phyloP scores from a whole-genome alignment of 2,797 vertebrate species.

The Typhlichthys subterraneus region DNA sequence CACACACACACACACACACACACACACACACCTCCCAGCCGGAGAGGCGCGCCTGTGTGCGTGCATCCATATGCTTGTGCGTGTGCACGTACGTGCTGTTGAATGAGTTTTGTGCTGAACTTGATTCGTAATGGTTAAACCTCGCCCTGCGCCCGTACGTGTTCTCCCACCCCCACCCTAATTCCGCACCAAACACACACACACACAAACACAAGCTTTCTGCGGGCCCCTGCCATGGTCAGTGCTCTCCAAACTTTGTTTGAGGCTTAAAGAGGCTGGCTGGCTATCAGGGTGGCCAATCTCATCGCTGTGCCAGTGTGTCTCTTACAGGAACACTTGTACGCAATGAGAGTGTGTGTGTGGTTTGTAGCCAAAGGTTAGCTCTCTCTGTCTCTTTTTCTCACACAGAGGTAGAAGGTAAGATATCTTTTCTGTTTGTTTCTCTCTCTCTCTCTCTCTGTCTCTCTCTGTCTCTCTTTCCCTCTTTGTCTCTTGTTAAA shows the following conservation, averaged over 20 bases:
- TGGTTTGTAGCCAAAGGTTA: conserved; percentile 51
- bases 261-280: conserved; percentile 71
- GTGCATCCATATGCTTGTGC: conserved; percentile 19
- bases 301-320: conserved; percentile 41
- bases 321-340: conserved; percentile 21
- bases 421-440: conserved; percentile 29
- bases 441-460: background rate
- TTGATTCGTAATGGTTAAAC: conserved; percentile 76
- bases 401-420: conserved; percentile 56
- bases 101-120: conserved; percentile 66
- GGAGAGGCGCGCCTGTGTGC: conserved; percentile 53
- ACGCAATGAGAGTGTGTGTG: conserved; percentile 39
- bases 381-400: conserved; percentile 26
- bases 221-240: conserved; percentile 57
- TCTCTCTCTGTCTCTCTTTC: conserved; percentile 10
- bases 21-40: background rate
- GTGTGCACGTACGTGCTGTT: conserved; percentile 36
- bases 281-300: conserved; percentile 66
- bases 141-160: conserved; percentile 67
- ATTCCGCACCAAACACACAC: conserved; percentile 1
- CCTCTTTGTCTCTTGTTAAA: conserved; percentile 10
- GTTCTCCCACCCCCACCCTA: conserved; percentile 13
- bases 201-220: too few species aligned
- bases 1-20: background rate
- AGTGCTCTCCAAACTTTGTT: conserved; percentile 79